Percentiles rank a stretch among this genome's conserved stretches.
These are phyloP conservation scores for Episyrphus balteatus DNA, from an alignment of 1,140 invertebrate genomes.

Conservation along the genomic window DNA sequence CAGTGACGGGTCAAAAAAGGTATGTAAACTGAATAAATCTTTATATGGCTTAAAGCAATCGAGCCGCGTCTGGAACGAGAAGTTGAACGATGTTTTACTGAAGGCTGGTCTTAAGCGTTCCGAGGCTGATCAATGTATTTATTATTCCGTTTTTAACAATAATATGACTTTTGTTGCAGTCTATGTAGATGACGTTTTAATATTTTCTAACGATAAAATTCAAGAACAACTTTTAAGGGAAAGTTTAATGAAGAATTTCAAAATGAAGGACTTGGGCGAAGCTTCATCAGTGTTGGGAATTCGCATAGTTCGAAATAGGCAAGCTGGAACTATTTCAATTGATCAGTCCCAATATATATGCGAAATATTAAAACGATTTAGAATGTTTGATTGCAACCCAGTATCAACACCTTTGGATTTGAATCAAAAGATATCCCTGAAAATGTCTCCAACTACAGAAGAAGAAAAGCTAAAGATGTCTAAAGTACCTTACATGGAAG, in stretches of 20 bases:
- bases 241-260: constrained; percentile 1
- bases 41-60: constrained; percentile 22
- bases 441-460: too few relatives aligned
- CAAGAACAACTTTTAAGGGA: background rate
- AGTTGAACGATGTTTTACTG: constrained; percentile 10
- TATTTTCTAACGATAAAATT: background rate
- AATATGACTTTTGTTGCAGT: constrained; percentile 4
- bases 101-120: constrained; percentile 7
- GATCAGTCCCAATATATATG: too few relatives aligned
- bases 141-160: background rate
- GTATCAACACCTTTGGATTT: constrained; percentile 2
- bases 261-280: constrained; percentile 3
- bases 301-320: background rate
- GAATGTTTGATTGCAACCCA: constrained; percentile 3
- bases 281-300: constrained; percentile 4
- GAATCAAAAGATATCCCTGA: background rate
- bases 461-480: background rate
- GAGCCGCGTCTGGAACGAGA: constrained; percentile 17
- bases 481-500: constrained; percentile 11
- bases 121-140: constrained; percentile 11
- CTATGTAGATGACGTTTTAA: constrained; percentile 6
- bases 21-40: constrained; percentile 15
- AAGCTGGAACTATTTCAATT: background rate
- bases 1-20: constrained; percentile 4
- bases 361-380: background rate